Evolutionary conservation across 2,113 vertebrate species (phyloP).

Genomic region (Pteruthius melanotis): DNA sequence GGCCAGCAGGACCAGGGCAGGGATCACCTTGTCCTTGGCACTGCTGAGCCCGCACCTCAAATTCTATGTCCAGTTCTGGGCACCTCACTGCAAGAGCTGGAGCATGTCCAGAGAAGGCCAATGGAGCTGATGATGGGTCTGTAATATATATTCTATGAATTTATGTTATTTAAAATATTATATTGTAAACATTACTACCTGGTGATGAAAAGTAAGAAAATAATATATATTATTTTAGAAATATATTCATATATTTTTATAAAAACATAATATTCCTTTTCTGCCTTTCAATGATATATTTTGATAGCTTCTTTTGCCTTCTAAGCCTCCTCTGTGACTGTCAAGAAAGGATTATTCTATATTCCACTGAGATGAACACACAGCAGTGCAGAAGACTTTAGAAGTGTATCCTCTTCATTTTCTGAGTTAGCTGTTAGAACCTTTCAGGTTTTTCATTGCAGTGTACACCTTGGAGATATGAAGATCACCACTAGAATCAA

Average conservation of each 20-base stretch:
- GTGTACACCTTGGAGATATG: accelerated
- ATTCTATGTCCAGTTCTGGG: background rate
- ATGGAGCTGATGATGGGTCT: background rate
- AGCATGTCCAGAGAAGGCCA: background rate
- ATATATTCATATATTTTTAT: background rate
- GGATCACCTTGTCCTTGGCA: accelerated
- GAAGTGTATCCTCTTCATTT: background rate
- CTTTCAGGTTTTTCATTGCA: accelerated
- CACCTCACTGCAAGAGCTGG: background rate
- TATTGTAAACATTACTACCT: background rate
- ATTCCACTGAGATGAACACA: background rate
- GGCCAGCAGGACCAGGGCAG: background rate
- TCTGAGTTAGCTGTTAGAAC: background rate
- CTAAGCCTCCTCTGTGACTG: background rate
- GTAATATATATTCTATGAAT: background rate
- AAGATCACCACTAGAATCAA: background rate
- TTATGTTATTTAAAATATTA: too few species aligned
- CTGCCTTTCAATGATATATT: background rate
- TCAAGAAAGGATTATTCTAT: background rate
- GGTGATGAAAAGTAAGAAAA: background rate
- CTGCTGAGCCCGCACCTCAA: accelerated
- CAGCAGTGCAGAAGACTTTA: background rate
- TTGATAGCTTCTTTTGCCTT: background rate
- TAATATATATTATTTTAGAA: background rate
- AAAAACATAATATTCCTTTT: background rate